Base-by-base conservation (phyloP, 1,140 invertebrate species). In the Diorhabda elongata region DNA sequence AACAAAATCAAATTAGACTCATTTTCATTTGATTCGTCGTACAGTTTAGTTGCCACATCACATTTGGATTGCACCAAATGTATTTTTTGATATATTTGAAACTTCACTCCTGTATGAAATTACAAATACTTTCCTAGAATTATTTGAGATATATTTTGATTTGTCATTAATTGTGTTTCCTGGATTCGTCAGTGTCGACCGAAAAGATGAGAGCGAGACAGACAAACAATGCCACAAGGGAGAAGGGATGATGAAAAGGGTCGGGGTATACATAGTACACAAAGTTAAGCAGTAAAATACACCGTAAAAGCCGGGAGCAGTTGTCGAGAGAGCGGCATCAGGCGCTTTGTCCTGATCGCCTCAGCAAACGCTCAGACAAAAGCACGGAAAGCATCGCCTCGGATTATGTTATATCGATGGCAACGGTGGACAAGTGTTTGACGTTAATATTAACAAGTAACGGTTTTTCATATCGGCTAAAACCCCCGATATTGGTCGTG, bases 261-360 rank as follows among this genome's bases (percentile, higher is more conserved):
- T 52, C 47, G 47, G 58, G 61, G 66, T 45, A 64, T 64, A 52
- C 62, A 65, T 52, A 61, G 64, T 71, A 73, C 67, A 73, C 69
- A 73, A n/a, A 69, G 69, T 60, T 75, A 75, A 75, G 73, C 69
- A 75, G 64, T 75, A 75, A 75, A 75, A 75, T 73, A 75, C 73
- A 75, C 73, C 71, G 69, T 73, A 64, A 71, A 75, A 75, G 67
- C 73, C 68, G 71, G 73, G 71, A 71, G 69, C 73, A 73, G 69
- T 73, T 74, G 73, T 73, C 71, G 71, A 73, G 67, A 69, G 69
- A 52, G 47, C 47, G 47, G 47, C 71, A 71, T 69, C 67, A 66
- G 64, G 64, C 71, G 73, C 71, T 75, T 73, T 73, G 73, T 71
- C 68, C 71, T 73, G 73, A 75, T 75, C 73, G 69, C 66, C 69